Base-by-base conservation (phyloP, 92 coral and sea anemone genomes). In the Epizoanthus stellaris region DNA sequence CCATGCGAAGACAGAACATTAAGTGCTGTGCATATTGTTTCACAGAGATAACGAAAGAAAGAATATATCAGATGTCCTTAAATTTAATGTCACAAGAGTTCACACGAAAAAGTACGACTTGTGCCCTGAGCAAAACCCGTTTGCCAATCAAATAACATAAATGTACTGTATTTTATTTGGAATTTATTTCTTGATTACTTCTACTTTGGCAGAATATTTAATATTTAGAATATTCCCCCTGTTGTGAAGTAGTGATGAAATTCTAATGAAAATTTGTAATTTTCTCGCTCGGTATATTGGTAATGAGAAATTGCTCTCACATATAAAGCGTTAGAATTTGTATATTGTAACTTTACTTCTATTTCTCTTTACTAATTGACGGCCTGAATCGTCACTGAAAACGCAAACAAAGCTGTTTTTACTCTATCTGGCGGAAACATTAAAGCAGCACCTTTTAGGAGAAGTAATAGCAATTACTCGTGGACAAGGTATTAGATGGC, bases 381-480 rank as follows among this genome's bases (percentile, higher is more conserved):
- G 70, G 82, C 16, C 63, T 42, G 70, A 57, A 77, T 77, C 56
- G 60, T 38, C 56, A 9, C 56, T 60, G 40, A 77, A 61, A 77
- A 77, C 82, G 45, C 82, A 77, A 77, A 77, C 70, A 77, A 61
- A 60, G 70, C 70, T 77, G 70, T 69, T 38, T 77, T 77, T 69
- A 39, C 45, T 61, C 58, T 61, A 58, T n/a, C 20, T 77, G 70
- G 82, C 82, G 82, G 82, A 77, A 77, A 77, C 82, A 77, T 77
- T 77, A 77, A 77, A 77, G 71, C 49, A 42, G 12, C 45, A 21
- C 16, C 53, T 56, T 59, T 76, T 30, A 12, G 52, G 21, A 16
- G 60, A 8, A n/a, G 82, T 77, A 20, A 77, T 77, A 69, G 56
- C 53, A 77, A 77, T 42, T 77, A 77, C 54, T 10, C 54, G 30